phyloP scores from a whole-genome alignment of 2,797 vertebrate genomes.

The Phrynocephalus vlangalii region DNA sequence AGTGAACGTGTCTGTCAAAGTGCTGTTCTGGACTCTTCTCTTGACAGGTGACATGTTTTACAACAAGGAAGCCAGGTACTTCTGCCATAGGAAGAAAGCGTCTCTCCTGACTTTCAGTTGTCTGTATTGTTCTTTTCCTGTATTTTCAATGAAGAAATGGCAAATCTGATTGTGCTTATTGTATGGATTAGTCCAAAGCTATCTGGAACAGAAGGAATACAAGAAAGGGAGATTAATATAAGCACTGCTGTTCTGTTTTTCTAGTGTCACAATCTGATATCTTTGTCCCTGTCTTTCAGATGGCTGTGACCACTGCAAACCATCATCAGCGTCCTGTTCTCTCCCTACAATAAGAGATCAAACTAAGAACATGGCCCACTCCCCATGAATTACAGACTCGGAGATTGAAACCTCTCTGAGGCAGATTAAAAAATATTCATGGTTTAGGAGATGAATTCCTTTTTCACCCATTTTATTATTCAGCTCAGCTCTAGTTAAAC shows the following conservation, averaged over 20 bases:
- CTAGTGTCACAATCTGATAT: not conserved
- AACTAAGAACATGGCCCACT: slow-evolving; percentile 8
- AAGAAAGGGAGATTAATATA: not conserved
- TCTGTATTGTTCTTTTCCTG: not conserved
- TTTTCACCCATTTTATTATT: slow-evolving; percentile 73
- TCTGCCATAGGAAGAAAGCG: fast-evolving
- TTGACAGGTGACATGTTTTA: not conserved
- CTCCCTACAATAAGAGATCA: not conserved
- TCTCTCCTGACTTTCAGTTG: not conserved
- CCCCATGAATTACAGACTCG: slow-evolving; percentile 9
- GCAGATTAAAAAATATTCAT: slow-evolving; percentile 59
- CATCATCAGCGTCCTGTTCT: slow-evolving; percentile 6
- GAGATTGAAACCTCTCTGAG: slow-evolving; percentile 53
- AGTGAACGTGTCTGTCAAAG: not conserved
- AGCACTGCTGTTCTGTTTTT: not conserved
- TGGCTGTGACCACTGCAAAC: not conserved
- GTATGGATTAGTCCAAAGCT: not conserved
- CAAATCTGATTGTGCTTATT: not conserved
- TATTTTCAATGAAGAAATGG: not conserved
- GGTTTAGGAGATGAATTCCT: slow-evolving; percentile 63
- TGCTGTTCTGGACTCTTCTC: not conserved
- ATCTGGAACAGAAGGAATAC: not conserved
- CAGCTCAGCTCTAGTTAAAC: slow-evolving; percentile 76
- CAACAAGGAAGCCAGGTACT: not conserved
- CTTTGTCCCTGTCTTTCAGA: not conserved